These are phyloP conservation scores for Pycnonotus jocosus DNA, from an alignment of 2,113 vertebrate genomes.

Conservation along the genomic window DNA sequence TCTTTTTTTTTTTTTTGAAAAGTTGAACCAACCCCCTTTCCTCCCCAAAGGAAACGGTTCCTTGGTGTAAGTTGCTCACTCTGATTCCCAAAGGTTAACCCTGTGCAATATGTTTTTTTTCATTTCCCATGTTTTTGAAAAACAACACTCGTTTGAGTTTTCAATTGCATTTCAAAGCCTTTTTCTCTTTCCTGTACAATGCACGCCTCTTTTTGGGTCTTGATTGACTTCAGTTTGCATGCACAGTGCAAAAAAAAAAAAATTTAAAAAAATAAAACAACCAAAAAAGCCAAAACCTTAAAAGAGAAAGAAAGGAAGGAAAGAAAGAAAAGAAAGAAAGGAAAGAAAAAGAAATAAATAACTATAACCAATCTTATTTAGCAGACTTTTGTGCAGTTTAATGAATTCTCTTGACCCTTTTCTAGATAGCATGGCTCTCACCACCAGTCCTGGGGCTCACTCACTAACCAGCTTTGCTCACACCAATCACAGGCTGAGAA, in stretches of 20 bases:
- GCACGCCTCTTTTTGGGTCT: conserved; percentile 97
- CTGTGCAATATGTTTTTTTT: conserved; percentile 76
- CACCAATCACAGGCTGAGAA: conserved; percentile 95
- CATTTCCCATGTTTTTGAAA: conserved; percentile 77
- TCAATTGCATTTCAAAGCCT: conserved; percentile 92
- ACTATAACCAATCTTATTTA: conserved; percentile 53
- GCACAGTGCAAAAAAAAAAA: conserved; percentile 88
- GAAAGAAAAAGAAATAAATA: conserved; percentile 21
- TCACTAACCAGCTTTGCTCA: conserved; percentile 77
- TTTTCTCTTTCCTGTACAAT: conserved; percentile 89
- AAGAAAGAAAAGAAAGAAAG: conserved; percentile 49
- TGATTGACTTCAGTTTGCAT: conserved; percentile 99
- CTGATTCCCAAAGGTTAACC: conserved; percentile 75
- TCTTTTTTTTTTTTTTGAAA: conserved; percentile 71
- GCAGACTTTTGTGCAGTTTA: conserved; percentile 56
- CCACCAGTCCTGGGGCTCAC: conserved; percentile 61
- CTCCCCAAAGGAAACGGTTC: conserved; percentile 64
- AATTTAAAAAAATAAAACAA: not conserved
- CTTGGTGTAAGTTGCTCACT: conserved; percentile 77
- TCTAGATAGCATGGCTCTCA: conserved; percentile 81
- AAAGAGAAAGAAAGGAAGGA: conserved; percentile 36
- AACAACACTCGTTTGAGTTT: conserved; percentile 82
- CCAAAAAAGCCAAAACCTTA: conserved; percentile 1
- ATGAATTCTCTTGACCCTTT: conserved; percentile 62
- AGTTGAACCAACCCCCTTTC: conserved; percentile 61